Conservation (phyloP, 1,140 invertebrate genomes). For the Pseudobourletiella spinata region DNA sequence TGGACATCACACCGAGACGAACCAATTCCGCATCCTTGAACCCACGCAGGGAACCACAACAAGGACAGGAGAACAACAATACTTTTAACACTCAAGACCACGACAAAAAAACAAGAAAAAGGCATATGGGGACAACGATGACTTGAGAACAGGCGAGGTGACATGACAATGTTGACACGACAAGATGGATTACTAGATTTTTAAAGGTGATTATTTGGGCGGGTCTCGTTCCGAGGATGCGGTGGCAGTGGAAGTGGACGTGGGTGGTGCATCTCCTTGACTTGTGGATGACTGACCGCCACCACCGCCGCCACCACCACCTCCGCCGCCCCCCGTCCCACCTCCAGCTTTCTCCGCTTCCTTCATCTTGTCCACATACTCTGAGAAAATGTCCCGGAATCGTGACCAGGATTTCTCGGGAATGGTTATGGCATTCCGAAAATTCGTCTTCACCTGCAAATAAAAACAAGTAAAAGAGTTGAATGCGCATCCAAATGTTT, state of each 20-base stretch:
- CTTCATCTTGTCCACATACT: slow-evolving; percentile 90
- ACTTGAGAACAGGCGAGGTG: too few relatives aligned
- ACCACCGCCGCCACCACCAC: slow-evolving; percentile 35
- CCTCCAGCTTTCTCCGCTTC: slow-evolving; percentile 41
- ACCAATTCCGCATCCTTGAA: too few relatives aligned
- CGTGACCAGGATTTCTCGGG: slow-evolving; percentile 94
- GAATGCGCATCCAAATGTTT: background rate
- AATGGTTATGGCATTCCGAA: slow-evolving; percentile 94
- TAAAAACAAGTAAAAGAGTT: slow-evolving; percentile 2
- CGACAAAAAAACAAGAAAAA: too few relatives aligned
- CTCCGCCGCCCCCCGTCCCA: slow-evolving; percentile 36
- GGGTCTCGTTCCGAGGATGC: slow-evolving; percentile 29
- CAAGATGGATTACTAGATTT: background rate
- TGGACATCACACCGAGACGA: too few relatives aligned
- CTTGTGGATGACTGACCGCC: slow-evolving; percentile 22
- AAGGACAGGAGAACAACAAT: too few relatives aligned
- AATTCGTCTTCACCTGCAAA: slow-evolving; percentile 85
- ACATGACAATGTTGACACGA: too few relatives aligned
- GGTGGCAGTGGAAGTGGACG: slow-evolving; percentile 28
- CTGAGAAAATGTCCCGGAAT: slow-evolving; percentile 90
- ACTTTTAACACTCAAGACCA: too few relatives aligned
- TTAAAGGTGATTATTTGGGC: slow-evolving; percentile 28
- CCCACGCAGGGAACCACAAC: too few relatives aligned
- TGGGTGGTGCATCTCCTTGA: background rate
- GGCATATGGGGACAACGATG: too few relatives aligned